phyloP scores from a whole-genome alignment of 2,113 vertebrate genomes.

The Ceratotherium simum region DNA sequence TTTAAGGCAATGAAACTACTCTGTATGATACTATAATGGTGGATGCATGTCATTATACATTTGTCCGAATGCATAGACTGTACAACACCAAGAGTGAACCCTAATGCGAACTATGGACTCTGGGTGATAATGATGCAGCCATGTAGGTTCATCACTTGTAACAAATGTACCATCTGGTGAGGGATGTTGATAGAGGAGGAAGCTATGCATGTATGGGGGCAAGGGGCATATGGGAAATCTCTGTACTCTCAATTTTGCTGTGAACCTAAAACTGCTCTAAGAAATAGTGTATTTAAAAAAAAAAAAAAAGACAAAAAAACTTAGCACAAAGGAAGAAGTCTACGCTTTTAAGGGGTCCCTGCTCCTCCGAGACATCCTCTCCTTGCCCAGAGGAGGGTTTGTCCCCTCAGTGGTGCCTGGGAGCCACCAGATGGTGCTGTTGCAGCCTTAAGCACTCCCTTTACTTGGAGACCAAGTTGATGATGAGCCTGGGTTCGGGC shows the following conservation, averaged over 20 bases:
- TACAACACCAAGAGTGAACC: neutral
- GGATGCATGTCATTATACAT: rapidly evolving
- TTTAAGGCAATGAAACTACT: neutral
- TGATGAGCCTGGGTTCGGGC: neutral
- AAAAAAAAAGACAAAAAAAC: neutral
- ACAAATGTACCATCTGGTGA: neutral
- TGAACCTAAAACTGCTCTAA: neutral
- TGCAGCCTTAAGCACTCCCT: rapidly evolving
- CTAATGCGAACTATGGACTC: neutral
- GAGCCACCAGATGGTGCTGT: constrained; percentile 24
- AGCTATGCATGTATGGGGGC: too few relatives aligned
- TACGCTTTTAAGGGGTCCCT: neutral
- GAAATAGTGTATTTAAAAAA: neutral
- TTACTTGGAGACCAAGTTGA: neutral
- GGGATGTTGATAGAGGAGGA: neutral
- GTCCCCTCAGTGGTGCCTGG: rapidly evolving
- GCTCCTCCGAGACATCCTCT: rapidly evolving
- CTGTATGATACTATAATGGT: neutral
- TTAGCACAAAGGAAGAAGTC: neutral
- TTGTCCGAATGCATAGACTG: neutral
- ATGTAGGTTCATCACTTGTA: rapidly evolving
- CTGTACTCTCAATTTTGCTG: neutral
- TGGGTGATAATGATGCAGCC: neutral
- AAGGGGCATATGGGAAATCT: neutral
- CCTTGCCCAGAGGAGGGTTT: neutral